Evolutionary conservation across 2,797 vertebrate species (phyloP), one percentile per base, ranked within the genome.

Genomic region (Myotis vivesi): DNA sequence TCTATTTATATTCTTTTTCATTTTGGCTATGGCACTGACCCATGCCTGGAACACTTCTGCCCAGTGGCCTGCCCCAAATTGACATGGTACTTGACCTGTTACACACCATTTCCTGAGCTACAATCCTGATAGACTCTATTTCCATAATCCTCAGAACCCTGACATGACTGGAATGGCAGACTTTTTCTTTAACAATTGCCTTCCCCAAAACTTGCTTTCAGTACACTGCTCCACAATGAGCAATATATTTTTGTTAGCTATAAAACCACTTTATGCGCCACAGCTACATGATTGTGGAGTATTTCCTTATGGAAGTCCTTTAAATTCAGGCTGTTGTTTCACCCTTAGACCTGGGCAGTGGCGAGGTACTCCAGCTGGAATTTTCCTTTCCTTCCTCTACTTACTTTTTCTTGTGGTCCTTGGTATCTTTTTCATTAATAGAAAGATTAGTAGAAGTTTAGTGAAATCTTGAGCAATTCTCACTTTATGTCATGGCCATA

Each of bases 101-200:
- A 88, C 94, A 97, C 94, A 96, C 86, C 90, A 96, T 97, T 96
- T 96, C 97, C 94, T 71, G 88, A 97, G 59, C 83, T 51, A 23
- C 62, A 87, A 57, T 92, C 38, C 64, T 66, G 71, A 94, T 30
- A 83, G 79, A 82, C 83, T 94, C 64, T 59, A 94, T 97, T 96
- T 96, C 90, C 88, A 91, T 95, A 97, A 94, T 82, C 81, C 46
- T 57, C 46, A 87, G 85, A 77, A 83, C 85, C 41, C 84, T n/a
- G 33, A 55, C 79, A 77, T 38, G 72, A 84, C 80, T 62, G 44
- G 30, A 49, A 75, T 68, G 25, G 41, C 88, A 68, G 57, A 23
- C 19, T 91, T 92, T 79, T 92, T 12, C 49, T 82, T 77, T 77
- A 90, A 87, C 55, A 71, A 81, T 87, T 44, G 28, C 75, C 82